phyloP scores from a whole-genome alignment of 2,113 vertebrate species.

The Ibidorhyncha struthersii region DNA sequence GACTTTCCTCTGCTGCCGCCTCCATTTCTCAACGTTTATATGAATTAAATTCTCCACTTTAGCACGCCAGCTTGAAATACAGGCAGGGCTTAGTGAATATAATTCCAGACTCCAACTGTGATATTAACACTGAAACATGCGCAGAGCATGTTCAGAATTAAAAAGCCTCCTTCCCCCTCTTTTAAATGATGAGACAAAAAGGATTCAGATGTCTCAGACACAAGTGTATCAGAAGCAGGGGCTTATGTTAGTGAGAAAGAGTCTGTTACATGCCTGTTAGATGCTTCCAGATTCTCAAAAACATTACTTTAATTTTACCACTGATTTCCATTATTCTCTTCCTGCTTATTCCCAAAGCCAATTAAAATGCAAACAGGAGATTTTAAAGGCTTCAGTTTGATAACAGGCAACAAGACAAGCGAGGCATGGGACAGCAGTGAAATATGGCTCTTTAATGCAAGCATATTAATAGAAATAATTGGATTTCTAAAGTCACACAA shows the following conservation, averaged over 20 bases:
- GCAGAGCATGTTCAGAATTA: neutral
- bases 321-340: constrained; percentile 67
- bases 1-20: neutral
- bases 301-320: constrained; percentile 49
- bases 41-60: constrained; percentile 20
- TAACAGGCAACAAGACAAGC: constrained; percentile 71
- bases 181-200: neutral
- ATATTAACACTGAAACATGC: neutral
- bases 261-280: constrained; percentile 13
- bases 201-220: neutral
- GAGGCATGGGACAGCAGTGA: constrained; percentile 69
- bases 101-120: neutral
- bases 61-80: neutral
- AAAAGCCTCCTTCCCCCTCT: neutral
- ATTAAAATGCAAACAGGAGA: constrained; percentile 79
- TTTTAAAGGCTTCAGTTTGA: constrained; percentile 64
- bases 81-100: neutral
- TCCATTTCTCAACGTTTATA: neutral
- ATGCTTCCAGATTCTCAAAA: constrained; percentile 31
- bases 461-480: constrained; percentile 78
- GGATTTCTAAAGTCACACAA: constrained; percentile 74
- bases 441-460: constrained; percentile 69
- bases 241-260: neutral
- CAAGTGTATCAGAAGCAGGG: neutral
- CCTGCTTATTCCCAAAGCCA: constrained; percentile 70